phyloP scores from a whole-genome alignment of 2,113 vertebrate species.

The Motacilla tschutschensis region DNA sequence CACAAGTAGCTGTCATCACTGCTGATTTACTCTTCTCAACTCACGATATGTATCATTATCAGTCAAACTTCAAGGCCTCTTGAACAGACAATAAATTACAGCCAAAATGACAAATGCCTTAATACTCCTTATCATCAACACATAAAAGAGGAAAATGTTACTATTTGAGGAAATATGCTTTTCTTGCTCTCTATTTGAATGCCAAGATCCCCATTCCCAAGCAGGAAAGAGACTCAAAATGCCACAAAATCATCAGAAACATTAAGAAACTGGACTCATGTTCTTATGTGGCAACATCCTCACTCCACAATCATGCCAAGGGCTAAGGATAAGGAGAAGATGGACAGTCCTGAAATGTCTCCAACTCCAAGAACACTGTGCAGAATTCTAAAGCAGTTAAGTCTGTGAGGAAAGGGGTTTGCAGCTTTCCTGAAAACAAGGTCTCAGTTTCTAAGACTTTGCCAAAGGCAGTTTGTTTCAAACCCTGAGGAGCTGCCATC shows the following conservation, averaged over 20 bases:
- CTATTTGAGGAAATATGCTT: not conserved
- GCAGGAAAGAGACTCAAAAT: not conserved
- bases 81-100: not conserved
- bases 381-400: not conserved
- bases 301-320: not conserved
- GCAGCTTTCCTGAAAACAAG: not conserved
- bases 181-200: not conserved
- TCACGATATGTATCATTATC: not conserved
- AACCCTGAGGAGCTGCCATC: not conserved
- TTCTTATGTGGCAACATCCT: not conserved
- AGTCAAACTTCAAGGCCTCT: not conserved
- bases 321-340: not conserved
- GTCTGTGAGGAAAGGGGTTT: not conserved
- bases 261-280: not conserved
- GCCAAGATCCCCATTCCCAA: not conserved
- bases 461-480: not conserved
- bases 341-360: not conserved
- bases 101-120: not conserved
- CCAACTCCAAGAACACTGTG: not conserved
- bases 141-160: not conserved
- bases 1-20: not conserved
- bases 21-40: not conserved
- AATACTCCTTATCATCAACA: not conserved
- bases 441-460: not conserved
- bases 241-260: not conserved